Evolutionary conservation across 2,888 invertebrate species (phyloP).

Genomic region (Ormia ochracea): DNA sequence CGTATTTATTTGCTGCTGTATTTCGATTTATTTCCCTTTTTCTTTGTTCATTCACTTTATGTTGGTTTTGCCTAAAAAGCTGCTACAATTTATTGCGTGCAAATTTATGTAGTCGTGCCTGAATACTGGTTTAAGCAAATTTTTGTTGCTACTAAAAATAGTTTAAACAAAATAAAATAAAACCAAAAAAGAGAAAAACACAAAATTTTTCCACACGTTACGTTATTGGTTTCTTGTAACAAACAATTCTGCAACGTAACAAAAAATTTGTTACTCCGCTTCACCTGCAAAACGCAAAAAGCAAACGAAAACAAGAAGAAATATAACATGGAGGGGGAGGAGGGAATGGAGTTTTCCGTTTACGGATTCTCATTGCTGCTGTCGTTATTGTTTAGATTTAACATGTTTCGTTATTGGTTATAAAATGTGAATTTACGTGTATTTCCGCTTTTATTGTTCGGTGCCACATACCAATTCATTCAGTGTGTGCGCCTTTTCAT

Average conservation of each 20-base stretch:
- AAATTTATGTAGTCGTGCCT: slow-evolving; percentile 39
- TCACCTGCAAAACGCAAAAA: slow-evolving; percentile 27
- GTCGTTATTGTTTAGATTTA: slow-evolving; percentile 49
- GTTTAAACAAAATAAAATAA: too few species aligned
- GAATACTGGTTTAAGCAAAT: slow-evolving; percentile 38
- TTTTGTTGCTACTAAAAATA: neutral
- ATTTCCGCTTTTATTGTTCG: slow-evolving; percentile 58
- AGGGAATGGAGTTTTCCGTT: neutral
- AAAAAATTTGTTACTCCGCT: slow-evolving; percentile 47
- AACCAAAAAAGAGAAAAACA: neutral
- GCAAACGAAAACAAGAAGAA: neutral
- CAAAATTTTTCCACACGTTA: neutral
- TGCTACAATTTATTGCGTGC: slow-evolving; percentile 62
- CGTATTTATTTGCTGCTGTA: slow-evolving; percentile 47
- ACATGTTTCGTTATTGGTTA: slow-evolving; percentile 56
- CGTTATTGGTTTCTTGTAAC: slow-evolving; percentile 21
- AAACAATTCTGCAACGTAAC: slow-evolving; percentile 33
- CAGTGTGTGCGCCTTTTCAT: neutral
- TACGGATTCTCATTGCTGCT: slow-evolving; percentile 11
- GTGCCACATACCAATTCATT: neutral
- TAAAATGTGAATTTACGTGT: slow-evolving; percentile 58
- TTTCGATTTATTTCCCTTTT: too few species aligned
- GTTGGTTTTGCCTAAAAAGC: slow-evolving; percentile 49
- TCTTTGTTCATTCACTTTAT: neutral
- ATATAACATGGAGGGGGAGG: neutral